Base-by-base conservation (phyloP, 1,140 invertebrate genomes). In the Chironomus striatipennis region DNA sequence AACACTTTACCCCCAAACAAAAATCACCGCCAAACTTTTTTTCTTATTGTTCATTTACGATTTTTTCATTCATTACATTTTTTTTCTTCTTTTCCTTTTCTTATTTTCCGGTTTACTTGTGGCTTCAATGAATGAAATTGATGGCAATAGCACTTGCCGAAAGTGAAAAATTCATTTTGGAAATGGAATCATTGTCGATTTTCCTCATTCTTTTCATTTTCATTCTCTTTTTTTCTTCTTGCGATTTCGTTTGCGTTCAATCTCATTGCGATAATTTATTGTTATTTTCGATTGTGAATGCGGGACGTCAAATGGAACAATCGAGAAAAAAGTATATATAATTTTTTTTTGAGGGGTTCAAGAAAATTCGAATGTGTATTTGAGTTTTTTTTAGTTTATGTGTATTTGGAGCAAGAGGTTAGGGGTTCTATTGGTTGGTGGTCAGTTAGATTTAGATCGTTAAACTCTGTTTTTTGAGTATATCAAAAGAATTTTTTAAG, bases 111-210 rank as follows among this genome's bases (percentile, higher is more conserved):
- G 12, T n/a, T 57, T 57, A n/a, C 47, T 57, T 57, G 47, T n/a
- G 47, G 47, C 47, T 57, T 57, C 47, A 57, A 57, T n/a, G 47
- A 57, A 34, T 34, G 24, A 34, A 34, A 34, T 34, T 34, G 24
- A 34, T 34, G 24, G 24, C 24, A 34, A 34, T 34, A 34, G 24
- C 24, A 34, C 24, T 34, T 34, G 24, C 24, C 24, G 24, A 34
- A 34, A 34, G 24, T 34, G 24, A 57, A 57, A 57, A 57, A 57
- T 57, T 57, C 47, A 57, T 57, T 57, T 57, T 57, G 47, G 47
- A 57, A 57, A 57, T 57, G 47, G 47, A 57, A n/a, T 57, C 47
- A 57, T 57, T 57, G 47, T 57, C n/a, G 47, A 57, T n/a, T n/a
- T 57, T 57, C n/a, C n/a, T n/a, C n/a, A n/a, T 57, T 57, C n/a